These are phyloP conservation scores for Antheraea mylitta DNA, from an alignment of 1,140 invertebrate genomes.

Conservation along the genomic window DNA sequence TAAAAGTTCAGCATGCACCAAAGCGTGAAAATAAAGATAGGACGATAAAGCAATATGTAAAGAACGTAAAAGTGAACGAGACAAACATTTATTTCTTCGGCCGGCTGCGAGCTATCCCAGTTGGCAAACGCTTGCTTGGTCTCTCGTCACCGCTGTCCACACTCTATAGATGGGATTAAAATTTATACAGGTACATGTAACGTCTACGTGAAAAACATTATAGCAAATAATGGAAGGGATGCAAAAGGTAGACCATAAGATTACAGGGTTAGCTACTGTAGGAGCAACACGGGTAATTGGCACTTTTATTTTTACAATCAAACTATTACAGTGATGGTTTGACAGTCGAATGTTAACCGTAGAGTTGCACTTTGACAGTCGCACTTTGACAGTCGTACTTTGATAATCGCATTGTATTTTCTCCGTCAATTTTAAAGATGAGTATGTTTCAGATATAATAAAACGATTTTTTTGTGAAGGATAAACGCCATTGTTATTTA, in stretches of 20 bases:
- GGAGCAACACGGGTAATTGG: background rate
- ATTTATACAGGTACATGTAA: slow-evolving; percentile 20
- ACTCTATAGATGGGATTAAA: slow-evolving; percentile 37
- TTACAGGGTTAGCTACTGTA: background rate
- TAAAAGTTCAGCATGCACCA: background rate
- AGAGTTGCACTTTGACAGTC: too few species aligned
- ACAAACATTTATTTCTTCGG: slow-evolving; percentile 77
- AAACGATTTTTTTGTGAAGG: too few species aligned
- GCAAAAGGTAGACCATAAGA: too few species aligned
- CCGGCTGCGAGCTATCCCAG: slow-evolving; percentile 66
- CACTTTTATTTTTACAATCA: background rate
- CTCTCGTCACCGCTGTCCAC: slow-evolving; percentile 68
- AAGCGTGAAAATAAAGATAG: slow-evolving; percentile 5
- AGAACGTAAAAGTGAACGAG: slow-evolving; percentile 3
- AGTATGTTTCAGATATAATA: too few species aligned
- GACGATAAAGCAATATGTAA: slow-evolving; percentile 5
- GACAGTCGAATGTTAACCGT: too few species aligned
- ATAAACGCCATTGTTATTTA: too few species aligned
- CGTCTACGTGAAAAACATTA: slow-evolving; percentile 12
- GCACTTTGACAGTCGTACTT: too few species aligned
- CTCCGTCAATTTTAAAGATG: too few species aligned
- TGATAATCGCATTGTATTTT: too few species aligned
- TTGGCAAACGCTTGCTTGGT: slow-evolving; percentile 58
- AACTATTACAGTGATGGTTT: too few species aligned
- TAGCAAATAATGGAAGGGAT: background rate